Evolutionary conservation across 2,797 vertebrate species (phyloP).

Genomic region (Gymnoscopelus braueri): DNA sequence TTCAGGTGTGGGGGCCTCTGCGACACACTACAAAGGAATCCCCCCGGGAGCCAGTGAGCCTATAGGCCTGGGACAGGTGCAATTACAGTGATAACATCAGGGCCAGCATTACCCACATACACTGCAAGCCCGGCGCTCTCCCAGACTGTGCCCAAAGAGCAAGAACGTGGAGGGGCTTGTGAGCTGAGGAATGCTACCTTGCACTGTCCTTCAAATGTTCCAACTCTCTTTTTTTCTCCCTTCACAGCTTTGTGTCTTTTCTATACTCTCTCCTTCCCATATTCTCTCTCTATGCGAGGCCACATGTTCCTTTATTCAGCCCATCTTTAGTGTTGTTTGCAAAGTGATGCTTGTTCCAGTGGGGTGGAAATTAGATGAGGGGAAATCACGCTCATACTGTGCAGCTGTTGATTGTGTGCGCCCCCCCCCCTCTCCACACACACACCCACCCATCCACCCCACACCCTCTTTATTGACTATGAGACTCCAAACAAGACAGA

Average conservation of each 20-base stretch:
- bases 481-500: slow-evolving; percentile 73
- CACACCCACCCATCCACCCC: not conserved
- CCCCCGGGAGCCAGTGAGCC: slow-evolving; percentile 73
- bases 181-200: slow-evolving; percentile 60
- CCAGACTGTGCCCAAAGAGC: slow-evolving; percentile 30
- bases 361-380: slow-evolving; percentile 78
- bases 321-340: slow-evolving; percentile 75
- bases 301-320: slow-evolving; percentile 67
- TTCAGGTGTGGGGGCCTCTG: slow-evolving; percentile 76
- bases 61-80: slow-evolving; percentile 81
- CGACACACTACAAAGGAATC: slow-evolving; percentile 79
- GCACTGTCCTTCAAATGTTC: slow-evolving; percentile 52
- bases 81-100: slow-evolving; percentile 87
- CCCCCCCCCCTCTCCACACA: slow-evolving; percentile 7
- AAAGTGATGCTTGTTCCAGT: slow-evolving; percentile 78
- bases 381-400: slow-evolving; percentile 79
- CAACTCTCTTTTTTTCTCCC: not conserved
- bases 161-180: slow-evolving; percentile 37
- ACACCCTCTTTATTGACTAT: slow-evolving; percentile 71
- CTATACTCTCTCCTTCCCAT: not conserved
- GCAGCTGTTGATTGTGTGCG: slow-evolving; percentile 77
- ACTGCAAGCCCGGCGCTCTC: slow-evolving; percentile 63
- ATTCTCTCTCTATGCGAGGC: slow-evolving; percentile 27
- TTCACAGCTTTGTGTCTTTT: not conserved
- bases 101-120: slow-evolving; percentile 70